Evolutionary conservation across 2,797 vertebrate species (phyloP).

Genomic region (Otus scops): DNA sequence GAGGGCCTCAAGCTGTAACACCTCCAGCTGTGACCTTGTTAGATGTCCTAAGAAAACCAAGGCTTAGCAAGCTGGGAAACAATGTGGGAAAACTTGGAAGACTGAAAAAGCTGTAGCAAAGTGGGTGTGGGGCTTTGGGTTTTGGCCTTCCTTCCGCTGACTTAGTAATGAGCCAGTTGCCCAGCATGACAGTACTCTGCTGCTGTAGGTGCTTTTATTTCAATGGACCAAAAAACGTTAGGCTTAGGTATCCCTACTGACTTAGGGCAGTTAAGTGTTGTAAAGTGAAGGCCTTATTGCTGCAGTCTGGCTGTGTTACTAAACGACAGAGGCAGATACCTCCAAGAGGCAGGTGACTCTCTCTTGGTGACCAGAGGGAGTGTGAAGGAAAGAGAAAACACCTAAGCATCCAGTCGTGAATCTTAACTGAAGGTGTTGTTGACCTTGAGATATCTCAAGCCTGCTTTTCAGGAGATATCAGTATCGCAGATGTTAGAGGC

Average conservation of each 20-base stretch:
- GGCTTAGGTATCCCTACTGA: background rate
- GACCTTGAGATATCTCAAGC: background rate
- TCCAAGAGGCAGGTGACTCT: background rate
- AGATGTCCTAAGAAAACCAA: background rate
- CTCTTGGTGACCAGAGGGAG: background rate
- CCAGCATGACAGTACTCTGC: background rate
- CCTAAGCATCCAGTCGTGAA: background rate
- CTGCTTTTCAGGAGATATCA: background rate
- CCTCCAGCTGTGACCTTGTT: background rate
- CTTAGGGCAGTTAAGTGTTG: background rate
- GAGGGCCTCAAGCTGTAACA: background rate
- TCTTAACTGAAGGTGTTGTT: background rate
- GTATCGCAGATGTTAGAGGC: background rate
- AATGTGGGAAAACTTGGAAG: background rate
- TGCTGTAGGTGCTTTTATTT: background rate
- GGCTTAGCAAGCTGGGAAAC: background rate
- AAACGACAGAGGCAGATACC: accelerated
- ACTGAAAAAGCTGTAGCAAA: background rate
- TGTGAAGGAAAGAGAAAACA: background rate
- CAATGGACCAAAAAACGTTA: background rate
- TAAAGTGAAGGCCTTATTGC: background rate
- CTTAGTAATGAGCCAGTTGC: background rate
- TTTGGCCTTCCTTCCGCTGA: background rate
- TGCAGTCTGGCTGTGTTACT: background rate
- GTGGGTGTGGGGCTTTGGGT: background rate